Evolutionary conservation across 2,797 vertebrate genomes (phyloP).

Genomic region (Sardinella longiceps): DNA sequence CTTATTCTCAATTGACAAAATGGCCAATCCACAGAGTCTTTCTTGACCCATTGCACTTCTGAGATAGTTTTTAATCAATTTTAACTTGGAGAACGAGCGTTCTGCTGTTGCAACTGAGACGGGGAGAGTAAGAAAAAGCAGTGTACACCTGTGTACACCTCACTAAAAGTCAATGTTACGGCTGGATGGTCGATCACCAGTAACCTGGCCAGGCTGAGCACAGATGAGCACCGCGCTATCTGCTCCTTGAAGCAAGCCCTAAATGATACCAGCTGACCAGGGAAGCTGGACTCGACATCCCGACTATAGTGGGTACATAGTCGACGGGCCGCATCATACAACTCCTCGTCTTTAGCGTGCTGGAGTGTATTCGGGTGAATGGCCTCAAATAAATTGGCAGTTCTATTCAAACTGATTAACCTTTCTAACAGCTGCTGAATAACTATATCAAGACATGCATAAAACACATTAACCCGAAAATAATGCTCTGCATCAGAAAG

Average conservation of each 20-base stretch:
- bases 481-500: constrained; percentile 29
- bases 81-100: constrained; percentile 17
- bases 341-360: background rate
- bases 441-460: constrained; percentile 30
- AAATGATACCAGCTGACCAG: constrained; percentile 24
- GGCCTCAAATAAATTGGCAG: too few relatives aligned
- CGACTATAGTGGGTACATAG: constrained; percentile 12
- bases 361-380: background rate
- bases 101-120: constrained; percentile 23
- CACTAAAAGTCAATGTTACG: background rate
- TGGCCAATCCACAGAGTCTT: background rate
- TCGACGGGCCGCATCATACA: background rate
- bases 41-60: constrained; percentile 24
- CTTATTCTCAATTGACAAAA: constrained; percentile 14
- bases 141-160: constrained; percentile 24
- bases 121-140: background rate
- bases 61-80: background rate
- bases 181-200: too few relatives aligned
- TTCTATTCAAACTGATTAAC: constrained; percentile 8
- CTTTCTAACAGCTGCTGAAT: constrained; percentile 32
- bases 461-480: constrained; percentile 33
- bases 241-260: constrained; percentile 27
- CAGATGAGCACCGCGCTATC: too few relatives aligned
- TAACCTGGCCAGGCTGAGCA: too few relatives aligned
- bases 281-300: constrained; percentile 20